Base-by-base conservation (phyloP, 2,888 invertebrate genomes). In the Drosophila aldrichi region DNA sequence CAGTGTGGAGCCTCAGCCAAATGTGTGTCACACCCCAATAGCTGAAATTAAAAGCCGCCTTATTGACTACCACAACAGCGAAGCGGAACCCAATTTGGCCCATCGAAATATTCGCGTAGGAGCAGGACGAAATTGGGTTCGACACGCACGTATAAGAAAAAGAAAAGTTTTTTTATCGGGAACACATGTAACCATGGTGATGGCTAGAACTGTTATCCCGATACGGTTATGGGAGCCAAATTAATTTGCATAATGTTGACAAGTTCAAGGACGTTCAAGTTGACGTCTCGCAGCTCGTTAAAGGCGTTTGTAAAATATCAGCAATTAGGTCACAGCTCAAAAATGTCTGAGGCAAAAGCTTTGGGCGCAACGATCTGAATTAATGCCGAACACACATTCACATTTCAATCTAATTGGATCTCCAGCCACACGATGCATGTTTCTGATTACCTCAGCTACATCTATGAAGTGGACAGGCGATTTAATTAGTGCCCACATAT, bases 231-330 rank as follows among this genome's bases (percentile, higher is more conserved):
- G 68, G 70, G 67, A 81, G 65, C 58, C 70, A 57, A 65, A 32
- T 57, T 38, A 48, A 65, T 64, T 64, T 70, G 63, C 36, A 40
- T 49, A 54, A 40, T 58, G 18, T 51, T 70, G 81, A 77, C 90
- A 90, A 91, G 90, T 91, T 90, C 90, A 90, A 90, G 91, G 90
- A 87, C 52, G 16, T 51, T 32, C 38, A 25, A 29, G 5, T 25
- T 46, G 25, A 52, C 25, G 52, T 38, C 51, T 46, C 9, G 8
- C 14, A 44, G 20, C 44, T 29, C 6, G 49, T 22, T n/a, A 16
- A n/a, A 20, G 36, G n/a, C 18, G 22, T 12, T 34, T 46, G 7
- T 41, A 16, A 29, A 25, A 10, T n/a, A 29, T 70, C 81, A 84
- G 76, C 52, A 87, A 73, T 62, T 78, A 59, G 16, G 46, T 9